Evolutionary conservation across 2,888 invertebrate species (phyloP).

Genomic region (Leptinotarsa juncta): DNA sequence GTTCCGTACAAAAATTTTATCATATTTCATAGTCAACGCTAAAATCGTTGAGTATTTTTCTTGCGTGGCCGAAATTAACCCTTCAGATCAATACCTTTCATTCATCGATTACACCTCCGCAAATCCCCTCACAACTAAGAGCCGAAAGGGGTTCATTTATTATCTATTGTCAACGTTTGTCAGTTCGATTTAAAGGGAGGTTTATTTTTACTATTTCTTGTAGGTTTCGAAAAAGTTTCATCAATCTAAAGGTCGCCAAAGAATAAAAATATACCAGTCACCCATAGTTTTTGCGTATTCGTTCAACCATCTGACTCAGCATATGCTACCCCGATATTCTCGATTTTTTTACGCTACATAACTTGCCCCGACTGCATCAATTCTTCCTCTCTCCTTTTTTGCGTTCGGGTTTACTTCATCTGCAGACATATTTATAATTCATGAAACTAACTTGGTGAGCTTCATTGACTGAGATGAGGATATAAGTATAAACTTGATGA

Average conservation of each 20-base stretch:
- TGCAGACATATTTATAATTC: constrained; percentile 20
- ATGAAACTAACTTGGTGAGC: not conserved
- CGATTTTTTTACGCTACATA: constrained; percentile 59
- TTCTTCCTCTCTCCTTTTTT: constrained; percentile 44
- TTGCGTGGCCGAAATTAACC: not conserved
- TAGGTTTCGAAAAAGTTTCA: constrained; percentile 59
- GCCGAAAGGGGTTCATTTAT: constrained; percentile 53
- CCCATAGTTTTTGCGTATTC: constrained; percentile 59
- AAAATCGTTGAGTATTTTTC: not conserved
- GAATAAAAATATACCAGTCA: constrained; percentile 61
- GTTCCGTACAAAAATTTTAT: not conserved
- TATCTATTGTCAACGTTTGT: constrained; percentile 58
- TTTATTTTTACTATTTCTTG: constrained; percentile 63
- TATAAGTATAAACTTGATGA: too few species aligned
- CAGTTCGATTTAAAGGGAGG: constrained; percentile 58
- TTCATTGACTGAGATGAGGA: constrained; percentile 23
- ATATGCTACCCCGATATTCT: constrained; percentile 61
- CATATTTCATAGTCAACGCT: not conserved
- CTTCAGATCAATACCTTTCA: not conserved
- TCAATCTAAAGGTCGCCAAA: constrained; percentile 58
- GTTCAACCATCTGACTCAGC: constrained; percentile 61
- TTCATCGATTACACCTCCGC: constrained; percentile 5
- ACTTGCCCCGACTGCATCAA: constrained; percentile 53
- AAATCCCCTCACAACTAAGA: not conserved
- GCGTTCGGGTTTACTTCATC: constrained; percentile 31